These are phyloP conservation scores for Blastobasis adustella DNA, from an alignment of 2,888 invertebrate species.

Conservation along the genomic window DNA sequence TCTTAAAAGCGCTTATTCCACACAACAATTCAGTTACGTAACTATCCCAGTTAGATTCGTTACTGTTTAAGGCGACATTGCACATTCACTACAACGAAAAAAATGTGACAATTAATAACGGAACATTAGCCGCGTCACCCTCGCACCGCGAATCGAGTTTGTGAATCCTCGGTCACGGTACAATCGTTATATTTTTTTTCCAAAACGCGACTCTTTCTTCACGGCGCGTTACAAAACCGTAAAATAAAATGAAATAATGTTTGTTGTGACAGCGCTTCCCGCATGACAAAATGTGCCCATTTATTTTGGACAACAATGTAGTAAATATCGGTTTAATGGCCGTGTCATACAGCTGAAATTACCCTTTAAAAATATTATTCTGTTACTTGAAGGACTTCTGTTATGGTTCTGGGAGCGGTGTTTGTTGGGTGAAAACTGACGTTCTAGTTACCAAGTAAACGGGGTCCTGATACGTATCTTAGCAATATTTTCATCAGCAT, in stretches of 20 bases:
- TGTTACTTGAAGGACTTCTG: slow-evolving; percentile 26
- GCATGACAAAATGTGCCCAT: slow-evolving; percentile 65
- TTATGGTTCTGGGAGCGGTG: slow-evolving; percentile 5
- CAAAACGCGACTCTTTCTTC: slow-evolving; percentile 54
- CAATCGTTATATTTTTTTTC: slow-evolving; percentile 39
- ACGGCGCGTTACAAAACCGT: slow-evolving; percentile 62
- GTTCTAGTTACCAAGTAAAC: no score
- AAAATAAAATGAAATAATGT: slow-evolving; percentile 68
- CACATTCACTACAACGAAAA: slow-evolving; percentile 4
- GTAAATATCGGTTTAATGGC: slow-evolving; percentile 61
- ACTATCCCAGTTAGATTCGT: no score
- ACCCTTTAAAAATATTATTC: slow-evolving; percentile 42
- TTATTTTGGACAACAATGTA: slow-evolving; percentile 67
- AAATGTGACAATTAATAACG: slow-evolving; percentile 31
- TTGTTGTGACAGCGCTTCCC: slow-evolving; percentile 69
- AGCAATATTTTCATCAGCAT: no score
- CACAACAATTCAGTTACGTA: no score
- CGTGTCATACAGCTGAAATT: slow-evolving; percentile 55
- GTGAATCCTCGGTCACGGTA: slow-evolving; percentile 44
- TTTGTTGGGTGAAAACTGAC: no score
- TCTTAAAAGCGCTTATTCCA: no score
- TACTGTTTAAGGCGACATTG: no score
- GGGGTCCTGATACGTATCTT: no score
- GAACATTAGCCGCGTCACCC: slow-evolving; percentile 35
- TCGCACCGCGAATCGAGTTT: slow-evolving; percentile 29